phyloP scores from a whole-genome alignment of 2,888 invertebrate genomes.

The Cephus pulcher region DNA sequence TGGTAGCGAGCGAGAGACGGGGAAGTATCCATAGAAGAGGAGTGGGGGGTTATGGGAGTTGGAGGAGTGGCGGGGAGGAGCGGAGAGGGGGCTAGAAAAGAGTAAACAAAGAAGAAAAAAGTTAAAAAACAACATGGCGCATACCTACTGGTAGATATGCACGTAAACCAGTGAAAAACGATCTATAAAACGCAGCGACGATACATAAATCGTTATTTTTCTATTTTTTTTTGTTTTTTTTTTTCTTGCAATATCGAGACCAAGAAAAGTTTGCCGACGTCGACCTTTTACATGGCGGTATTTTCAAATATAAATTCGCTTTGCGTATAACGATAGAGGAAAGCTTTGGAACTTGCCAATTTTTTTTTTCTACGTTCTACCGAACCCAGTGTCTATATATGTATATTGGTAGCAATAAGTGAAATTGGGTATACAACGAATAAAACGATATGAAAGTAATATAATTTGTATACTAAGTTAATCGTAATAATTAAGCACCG shows the following conservation, averaged over 20 bases:
- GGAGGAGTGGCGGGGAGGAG: background rate
- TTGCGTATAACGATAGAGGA: background rate
- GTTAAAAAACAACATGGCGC: background rate
- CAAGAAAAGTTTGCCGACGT: background rate
- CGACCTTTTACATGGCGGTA: background rate
- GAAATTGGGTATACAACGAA: background rate
- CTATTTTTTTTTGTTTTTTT: background rate
- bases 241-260: background rate
- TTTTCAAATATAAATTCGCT: conserved; percentile 12
- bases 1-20: background rate
- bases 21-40: background rate
- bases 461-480: too few species aligned
- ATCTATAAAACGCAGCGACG: conserved; percentile 23
- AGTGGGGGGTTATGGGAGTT: background rate
- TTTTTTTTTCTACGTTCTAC: background rate
- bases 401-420: background rate
- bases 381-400: background rate
- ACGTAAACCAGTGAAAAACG: conserved; percentile 30
- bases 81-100: too few species aligned
- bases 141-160: conserved; percentile 13
- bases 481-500: too few species aligned
- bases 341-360: background rate
- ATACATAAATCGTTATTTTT: conserved; percentile 6
- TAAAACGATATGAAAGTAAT: background rate
- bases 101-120: background rate